Evolutionary conservation across 2,113 vertebrate genomes (phyloP), one percentile per base, ranked within the genome.

Genomic region (Toxostoma redivivum): DNA sequence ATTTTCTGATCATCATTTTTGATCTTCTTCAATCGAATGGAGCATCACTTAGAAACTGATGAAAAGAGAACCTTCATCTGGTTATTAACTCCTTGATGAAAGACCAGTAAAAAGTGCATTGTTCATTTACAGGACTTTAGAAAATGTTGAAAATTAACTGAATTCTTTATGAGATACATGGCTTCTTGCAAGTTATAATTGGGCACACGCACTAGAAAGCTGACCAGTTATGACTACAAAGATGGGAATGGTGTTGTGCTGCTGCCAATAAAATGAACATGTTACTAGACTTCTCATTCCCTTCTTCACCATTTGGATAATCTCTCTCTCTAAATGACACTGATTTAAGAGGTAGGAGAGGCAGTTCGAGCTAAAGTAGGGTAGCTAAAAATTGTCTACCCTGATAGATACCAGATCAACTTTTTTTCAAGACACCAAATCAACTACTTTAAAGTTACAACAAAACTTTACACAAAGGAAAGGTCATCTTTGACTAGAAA

Each of bases 11-110:
- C 95, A 60, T 90, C 8, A 93, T 88, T 93, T 93, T 97, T 95
- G 82, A 95, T 91, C 95, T 96, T 88, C 95, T 96, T 96, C 97
- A 95, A 93, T 96, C 80, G 71, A 88, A 81, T 85, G 70, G 64
- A 88, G 35, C 81, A 60, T 72, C 80, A 67, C 88, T 92, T 85
- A 88, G 77, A 65, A 89, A 88, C 73, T 76, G 92, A 97, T 93
- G 81, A 91, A 92, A 95, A 89, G 91, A 95, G 28, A 93, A 66
- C 54, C 87, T 95, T 94, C 87, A 90, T 95, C 83, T 95, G 86
- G 69, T 94, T 91, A 96, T 97, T 97, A 96, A 97, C 94, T 92
- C 57, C 66, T 92, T 93, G 93, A 94, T 86, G 83, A 96, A 97
- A 95, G 97, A 67, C 87, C 90, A 79, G 48, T 27, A 73, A 79